Evolutionary conservation across 2,113 vertebrate genomes (phyloP).

Genomic region (Platycercus adscitus): DNA sequence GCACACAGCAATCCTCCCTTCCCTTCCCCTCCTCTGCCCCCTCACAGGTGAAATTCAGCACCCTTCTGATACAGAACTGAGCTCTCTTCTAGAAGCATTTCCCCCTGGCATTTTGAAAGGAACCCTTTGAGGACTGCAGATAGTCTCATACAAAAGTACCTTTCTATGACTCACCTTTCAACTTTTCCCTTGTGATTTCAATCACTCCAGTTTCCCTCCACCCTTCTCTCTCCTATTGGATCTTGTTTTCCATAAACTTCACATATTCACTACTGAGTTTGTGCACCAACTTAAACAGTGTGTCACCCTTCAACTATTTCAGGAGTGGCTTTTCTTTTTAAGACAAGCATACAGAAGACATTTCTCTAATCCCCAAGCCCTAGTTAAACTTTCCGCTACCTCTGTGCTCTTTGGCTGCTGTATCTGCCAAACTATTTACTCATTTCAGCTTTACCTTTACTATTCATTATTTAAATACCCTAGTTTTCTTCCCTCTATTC

Average conservation of each 20-base stretch:
- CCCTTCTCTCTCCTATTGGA: background rate
- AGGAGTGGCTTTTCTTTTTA: background rate
- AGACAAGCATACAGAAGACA: background rate
- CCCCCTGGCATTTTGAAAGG: background rate
- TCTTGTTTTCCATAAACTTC: background rate
- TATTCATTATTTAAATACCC: background rate
- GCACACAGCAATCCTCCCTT: background rate
- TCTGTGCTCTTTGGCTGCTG: rapidly evolving
- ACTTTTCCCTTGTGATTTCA: background rate
- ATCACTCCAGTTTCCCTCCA: background rate
- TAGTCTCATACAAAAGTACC: background rate
- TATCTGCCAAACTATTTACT: background rate
- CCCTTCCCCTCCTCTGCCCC: background rate
- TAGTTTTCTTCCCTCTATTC: background rate
- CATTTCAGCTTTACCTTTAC: background rate
- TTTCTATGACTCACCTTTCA: background rate
- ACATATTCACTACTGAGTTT: background rate
- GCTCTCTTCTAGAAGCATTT: background rate
- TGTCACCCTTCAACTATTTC: background rate
- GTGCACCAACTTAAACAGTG: background rate
- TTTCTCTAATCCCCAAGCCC: background rate
- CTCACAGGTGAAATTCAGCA: background rate
- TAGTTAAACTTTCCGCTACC: background rate
- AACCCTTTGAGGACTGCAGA: background rate
- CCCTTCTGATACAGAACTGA: background rate